These are phyloP conservation scores for Elegia similella DNA, from an alignment of 2,888 invertebrate species.

Conservation along the genomic window DNA sequence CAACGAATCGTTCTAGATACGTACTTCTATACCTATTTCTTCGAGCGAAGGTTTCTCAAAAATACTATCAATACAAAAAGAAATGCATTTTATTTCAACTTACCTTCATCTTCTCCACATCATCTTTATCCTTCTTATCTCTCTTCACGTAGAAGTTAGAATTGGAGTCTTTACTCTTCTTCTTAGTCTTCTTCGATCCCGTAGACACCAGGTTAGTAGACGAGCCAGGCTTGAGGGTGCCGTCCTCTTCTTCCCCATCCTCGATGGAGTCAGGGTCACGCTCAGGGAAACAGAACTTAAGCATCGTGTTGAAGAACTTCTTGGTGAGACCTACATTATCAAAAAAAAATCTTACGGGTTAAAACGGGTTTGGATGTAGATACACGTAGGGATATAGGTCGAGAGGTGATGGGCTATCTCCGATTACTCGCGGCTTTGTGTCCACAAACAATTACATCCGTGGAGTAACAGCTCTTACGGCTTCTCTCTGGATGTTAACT, in stretches of 20 bases:
- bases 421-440: too few relatives aligned
- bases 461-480: too few relatives aligned
- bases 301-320: constrained; percentile 98
- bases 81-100: background rate
- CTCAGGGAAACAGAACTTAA: constrained; percentile 98
- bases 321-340: constrained; percentile 88
- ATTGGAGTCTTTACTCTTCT: constrained; percentile 87
- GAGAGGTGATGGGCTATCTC: too few relatives aligned
- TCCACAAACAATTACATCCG: too few relatives aligned
- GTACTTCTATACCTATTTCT: too few relatives aligned
- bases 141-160: constrained; percentile 95
- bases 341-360: too few relatives aligned
- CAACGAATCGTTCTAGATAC: too few relatives aligned
- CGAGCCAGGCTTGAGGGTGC: constrained; percentile 59
- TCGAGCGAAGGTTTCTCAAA: too few relatives aligned
- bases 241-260: constrained; percentile 81
- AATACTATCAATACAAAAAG: background rate
- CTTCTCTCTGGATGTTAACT: too few relatives aligned
- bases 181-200: constrained; percentile 75
- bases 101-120: constrained; percentile 98
- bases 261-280: constrained; percentile 93
- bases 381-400: too few relatives aligned
- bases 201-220: constrained; percentile 63
- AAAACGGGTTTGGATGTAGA: too few relatives aligned
- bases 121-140: constrained; percentile 91